phyloP scores from a whole-genome alignment of 2,113 vertebrate genomes.

The Phaethon lepturus region DNA sequence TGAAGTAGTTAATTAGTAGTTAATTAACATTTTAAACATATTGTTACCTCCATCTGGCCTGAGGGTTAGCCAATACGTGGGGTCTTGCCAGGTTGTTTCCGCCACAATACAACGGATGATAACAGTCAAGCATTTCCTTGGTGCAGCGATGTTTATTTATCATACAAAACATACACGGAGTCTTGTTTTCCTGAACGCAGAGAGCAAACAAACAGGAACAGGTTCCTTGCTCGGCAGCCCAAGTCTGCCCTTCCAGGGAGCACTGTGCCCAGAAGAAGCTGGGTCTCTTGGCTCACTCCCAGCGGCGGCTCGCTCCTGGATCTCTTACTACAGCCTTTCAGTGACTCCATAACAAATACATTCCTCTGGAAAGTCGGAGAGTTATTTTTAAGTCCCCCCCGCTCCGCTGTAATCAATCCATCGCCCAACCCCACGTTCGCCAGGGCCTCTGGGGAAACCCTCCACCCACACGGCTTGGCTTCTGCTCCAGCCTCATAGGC shows the following conservation, averaged over 20 bases:
- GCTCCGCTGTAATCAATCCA: constrained; percentile 47
- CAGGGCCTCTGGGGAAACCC: constrained; percentile 45
- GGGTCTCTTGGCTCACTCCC: constrained; percentile 22
- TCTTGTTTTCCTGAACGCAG: constrained; percentile 28
- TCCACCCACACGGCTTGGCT: constrained; percentile 18
- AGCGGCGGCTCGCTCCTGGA: not conserved
- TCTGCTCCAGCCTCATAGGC: constrained; percentile 7
- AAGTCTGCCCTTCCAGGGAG: constrained; percentile 7
- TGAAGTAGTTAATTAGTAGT: constrained; percentile 12
- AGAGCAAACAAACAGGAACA: constrained; percentile 44
- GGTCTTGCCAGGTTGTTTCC: constrained; percentile 36
- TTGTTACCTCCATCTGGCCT: not conserved
- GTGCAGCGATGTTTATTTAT: constrained; percentile 30
- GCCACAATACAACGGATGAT: not conserved
- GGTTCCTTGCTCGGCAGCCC: not conserved
- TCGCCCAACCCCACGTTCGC: rapidly evolving
- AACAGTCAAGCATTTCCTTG: not conserved
- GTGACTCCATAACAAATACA: constrained; percentile 45
- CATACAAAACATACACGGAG: not conserved
- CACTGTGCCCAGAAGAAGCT: not conserved
- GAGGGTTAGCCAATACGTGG: not conserved
- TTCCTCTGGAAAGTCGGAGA: constrained; percentile 25
- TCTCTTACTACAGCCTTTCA: constrained; percentile 32
- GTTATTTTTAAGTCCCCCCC: constrained; percentile 38
- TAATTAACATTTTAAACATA: constrained; percentile 33